Evolutionary conservation across 1,140 invertebrate genomes (phyloP).

Genomic region (Idris sp.): DNA sequence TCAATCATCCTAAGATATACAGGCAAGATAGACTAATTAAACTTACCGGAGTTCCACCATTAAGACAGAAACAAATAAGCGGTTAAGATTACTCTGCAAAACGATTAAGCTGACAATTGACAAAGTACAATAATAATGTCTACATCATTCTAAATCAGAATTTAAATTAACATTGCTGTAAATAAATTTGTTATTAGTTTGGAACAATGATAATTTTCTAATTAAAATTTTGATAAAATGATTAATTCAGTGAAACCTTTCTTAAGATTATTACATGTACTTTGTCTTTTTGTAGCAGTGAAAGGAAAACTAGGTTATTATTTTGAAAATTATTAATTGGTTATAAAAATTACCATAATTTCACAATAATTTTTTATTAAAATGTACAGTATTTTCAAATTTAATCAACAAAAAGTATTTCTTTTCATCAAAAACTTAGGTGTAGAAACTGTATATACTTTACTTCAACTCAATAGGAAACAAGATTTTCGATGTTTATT

Average conservation of each 20-base stretch:
- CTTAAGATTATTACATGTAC: no score
- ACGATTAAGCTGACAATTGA: slow-evolving; percentile 1
- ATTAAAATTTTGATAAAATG: no score
- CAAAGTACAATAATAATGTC: neutral
- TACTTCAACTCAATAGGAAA: slow-evolving; percentile 18
- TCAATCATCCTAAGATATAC: slow-evolving; percentile 19
- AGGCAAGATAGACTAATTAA: slow-evolving; percentile 33
- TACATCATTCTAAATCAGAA: neutral
- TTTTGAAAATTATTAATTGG: no score
- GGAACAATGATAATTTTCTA: no score
- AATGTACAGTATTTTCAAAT: neutral
- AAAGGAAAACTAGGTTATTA: no score
- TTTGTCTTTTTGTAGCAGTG: no score
- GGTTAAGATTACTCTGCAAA: slow-evolving; percentile 6
- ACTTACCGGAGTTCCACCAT: slow-evolving; percentile 18
- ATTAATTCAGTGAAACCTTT: no score
- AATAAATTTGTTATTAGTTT: no score
- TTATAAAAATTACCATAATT: no score
- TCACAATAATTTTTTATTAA: no score
- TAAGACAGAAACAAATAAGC: slow-evolving; percentile 23
- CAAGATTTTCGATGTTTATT: slow-evolving; percentile 14
- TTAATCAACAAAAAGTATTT: slow-evolving; percentile 20
- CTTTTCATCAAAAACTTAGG: slow-evolving; percentile 14
- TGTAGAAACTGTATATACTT: slow-evolving; percentile 6
- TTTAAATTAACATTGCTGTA: neutral